Base-by-base conservation (phyloP, 2,113 vertebrate genomes). In the Ptilorrhoa leucosticta region DNA sequence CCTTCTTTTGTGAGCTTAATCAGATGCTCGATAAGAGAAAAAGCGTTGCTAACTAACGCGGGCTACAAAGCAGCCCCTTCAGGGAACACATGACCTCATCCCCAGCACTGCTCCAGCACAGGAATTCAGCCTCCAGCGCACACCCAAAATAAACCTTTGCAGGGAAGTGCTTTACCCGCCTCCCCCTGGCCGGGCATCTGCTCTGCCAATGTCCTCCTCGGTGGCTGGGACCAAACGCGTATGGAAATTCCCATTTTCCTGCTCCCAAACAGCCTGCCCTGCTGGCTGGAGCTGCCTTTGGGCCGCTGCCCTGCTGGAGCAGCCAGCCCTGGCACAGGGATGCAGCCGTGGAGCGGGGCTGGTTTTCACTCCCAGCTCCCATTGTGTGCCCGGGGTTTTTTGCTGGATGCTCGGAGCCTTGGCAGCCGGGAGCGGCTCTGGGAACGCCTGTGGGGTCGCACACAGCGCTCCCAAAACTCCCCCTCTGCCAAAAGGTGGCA, bases 21-120 rank as follows among this genome's bases (percentile, higher is more conserved):
- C 92, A 94, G 93, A 94, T 96, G 92, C 96, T 94, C 79, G 92
- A 96, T 96, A 96, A 96, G 71, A 90, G 88, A 75, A 90, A 69
- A 78, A 94, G 90, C 48, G n/a, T 94, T 96, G 96, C 96, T 97
- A 97, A 95, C 96, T 93, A 93, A 89, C 83, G 5, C 4, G 0
- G 65, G 80, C 28, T 23, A 96, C 96, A 97, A 96, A 96, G 95
- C 87, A 91, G 68, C 83, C 83, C 92, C 94, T 96, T 96, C 88
- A 97, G 94, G 54, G 80, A 60, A 6, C 92, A 68, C 86, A 97
- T 97, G 96, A 96, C 90, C 93, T 97, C 96, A 97, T 92, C 66
- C 51, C 21, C 86, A 53, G 94, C 80, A 95, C 94, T 92, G 57
- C 86, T 96, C 80, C 45, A 69, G 82, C 90, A 21, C 88, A 89